Conservation (phyloP, 1,140 invertebrate genomes). For the Aphelenchoides fujianensis region DNA sequence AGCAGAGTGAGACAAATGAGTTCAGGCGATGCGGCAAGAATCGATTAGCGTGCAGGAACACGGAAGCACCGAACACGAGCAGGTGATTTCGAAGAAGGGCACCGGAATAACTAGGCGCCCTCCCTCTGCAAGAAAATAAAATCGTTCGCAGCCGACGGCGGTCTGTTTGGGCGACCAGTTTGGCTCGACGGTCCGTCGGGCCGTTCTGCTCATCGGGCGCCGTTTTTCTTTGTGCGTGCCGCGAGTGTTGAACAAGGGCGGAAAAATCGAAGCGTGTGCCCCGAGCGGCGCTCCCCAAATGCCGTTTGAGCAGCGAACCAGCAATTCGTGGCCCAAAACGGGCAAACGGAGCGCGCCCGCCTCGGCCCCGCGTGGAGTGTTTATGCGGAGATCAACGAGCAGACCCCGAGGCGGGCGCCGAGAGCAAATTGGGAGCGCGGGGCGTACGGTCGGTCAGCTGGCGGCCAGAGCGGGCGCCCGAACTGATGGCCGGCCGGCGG, state of each 20-base stretch:
- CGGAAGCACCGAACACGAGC: no score
- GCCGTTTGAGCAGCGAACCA: neutral
- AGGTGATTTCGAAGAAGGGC: no score
- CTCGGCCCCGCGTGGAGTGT: neutral
- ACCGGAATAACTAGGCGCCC: no score
- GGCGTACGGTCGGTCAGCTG: neutral
- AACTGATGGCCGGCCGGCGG: neutral
- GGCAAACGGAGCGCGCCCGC: neutral
- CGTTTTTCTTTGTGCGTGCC: neutral
- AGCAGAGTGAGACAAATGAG: no score
- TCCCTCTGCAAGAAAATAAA: no score
- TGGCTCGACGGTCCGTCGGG: neutral
- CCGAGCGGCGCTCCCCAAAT: neutral
- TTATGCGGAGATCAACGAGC: conserved; percentile 2
- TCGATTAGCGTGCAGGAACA: no score
- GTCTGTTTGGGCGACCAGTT: neutral
- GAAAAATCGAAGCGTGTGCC: conserved; percentile 2
- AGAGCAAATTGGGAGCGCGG: neutral
- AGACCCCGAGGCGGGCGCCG: neutral
- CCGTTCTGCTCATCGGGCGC: neutral
- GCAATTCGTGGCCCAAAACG: conserved; percentile 1
- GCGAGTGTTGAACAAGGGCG: neutral
- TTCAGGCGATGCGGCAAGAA: no score
- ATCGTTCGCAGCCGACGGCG: no score
- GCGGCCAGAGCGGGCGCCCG: neutral